phyloP scores from a whole-genome alignment of 2,888 invertebrate species.

The Troilus luridus region DNA sequence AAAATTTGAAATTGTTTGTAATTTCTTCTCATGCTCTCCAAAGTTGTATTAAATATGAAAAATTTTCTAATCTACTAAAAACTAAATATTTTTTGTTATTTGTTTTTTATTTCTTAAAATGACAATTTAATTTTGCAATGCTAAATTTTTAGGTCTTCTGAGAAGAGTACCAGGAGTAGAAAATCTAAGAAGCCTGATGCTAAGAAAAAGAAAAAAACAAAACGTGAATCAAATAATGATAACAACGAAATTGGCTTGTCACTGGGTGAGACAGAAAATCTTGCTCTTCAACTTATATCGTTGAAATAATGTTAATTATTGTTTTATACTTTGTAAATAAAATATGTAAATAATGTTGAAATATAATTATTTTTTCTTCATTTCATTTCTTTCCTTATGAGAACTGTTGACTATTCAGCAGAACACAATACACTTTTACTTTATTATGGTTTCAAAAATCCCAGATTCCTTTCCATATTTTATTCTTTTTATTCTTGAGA shows the following conservation, averaged over 20 bases:
- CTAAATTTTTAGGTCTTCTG: neutral
- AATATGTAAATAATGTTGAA: constrained; percentile 9
- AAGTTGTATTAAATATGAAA: neutral
- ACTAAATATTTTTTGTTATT: neutral
- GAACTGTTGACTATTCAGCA: neutral
- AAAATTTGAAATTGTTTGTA: no score
- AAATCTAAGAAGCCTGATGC: neutral
- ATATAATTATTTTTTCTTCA: neutral
- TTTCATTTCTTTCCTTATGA: neutral
- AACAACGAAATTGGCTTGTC: neutral
- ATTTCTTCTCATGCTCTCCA: no score
- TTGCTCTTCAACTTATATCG: constrained; percentile 3
- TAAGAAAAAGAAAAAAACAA: constrained; percentile 8
- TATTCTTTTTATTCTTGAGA: neutral
- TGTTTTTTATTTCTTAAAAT: neutral
- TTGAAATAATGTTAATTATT: constrained; percentile 15
- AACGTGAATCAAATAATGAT: neutral
- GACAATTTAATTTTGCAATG: neutral
- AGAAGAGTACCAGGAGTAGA: neutral
- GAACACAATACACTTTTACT: neutral
- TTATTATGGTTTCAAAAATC: neutral
- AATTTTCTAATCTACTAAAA: neutral
- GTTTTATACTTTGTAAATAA: neutral
- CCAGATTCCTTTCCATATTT: neutral
- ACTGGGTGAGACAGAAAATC: constrained; percentile 24